phyloP scores from a whole-genome alignment of 1,140 invertebrate species.

The Lineus longissimus region DNA sequence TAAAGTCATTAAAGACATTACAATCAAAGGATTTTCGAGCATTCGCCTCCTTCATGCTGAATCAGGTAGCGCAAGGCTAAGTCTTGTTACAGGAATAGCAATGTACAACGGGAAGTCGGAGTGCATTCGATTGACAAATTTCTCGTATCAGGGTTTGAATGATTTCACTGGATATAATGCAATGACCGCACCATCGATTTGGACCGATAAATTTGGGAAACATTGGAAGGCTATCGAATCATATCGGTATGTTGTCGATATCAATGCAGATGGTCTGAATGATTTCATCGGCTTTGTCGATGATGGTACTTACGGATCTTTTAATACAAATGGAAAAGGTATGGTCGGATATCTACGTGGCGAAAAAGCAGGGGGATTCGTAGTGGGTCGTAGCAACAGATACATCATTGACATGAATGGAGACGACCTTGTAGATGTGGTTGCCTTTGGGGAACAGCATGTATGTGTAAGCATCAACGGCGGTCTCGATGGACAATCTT shows the following conservation, averaged over 20 bases:
- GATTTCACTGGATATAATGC: background rate
- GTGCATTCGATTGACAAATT: background rate
- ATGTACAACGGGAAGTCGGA: background rate
- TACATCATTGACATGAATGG: background rate
- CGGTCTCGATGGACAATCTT: background rate
- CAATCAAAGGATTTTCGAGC: background rate
- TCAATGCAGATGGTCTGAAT: background rate
- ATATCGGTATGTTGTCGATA: background rate
- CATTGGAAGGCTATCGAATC: background rate
- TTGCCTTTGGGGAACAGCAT: background rate
- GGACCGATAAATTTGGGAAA: background rate
- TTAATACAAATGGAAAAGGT: background rate
- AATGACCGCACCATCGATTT: background rate
- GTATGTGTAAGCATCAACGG: background rate
- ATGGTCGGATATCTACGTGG: background rate
- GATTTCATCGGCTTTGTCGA: background rate
- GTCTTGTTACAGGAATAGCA: background rate
- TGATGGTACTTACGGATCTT: background rate
- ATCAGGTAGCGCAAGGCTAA: background rate
- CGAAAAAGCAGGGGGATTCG: background rate
- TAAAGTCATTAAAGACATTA: background rate
- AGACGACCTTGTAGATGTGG: background rate
- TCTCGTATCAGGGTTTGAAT: background rate
- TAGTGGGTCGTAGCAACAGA: background rate
- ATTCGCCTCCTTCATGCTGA: background rate